Evolutionary conservation across 2,888 invertebrate genomes (phyloP), one percentile per base, ranked within the genome.

Genomic region (Isoperla grammatica): DNA sequence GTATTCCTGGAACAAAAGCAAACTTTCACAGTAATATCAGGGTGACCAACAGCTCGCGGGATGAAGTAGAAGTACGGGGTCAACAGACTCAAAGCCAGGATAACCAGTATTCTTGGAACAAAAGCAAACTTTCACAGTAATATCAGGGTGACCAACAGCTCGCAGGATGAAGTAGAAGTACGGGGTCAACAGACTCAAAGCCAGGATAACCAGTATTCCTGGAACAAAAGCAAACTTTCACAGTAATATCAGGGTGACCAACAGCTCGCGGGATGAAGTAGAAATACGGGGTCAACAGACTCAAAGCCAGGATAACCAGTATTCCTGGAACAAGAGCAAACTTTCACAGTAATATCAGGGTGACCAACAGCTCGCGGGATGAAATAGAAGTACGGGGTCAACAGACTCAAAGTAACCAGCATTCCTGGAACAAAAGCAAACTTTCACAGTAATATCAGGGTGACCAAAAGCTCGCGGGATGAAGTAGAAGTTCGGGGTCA

Each of bases 371-470:
- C 61, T n/a, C 59, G 43, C 2, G 64, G 64, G 40, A 64, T 64
- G 54, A 57, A 64, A 45, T 62, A 64, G 57, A 64, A 64, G 43
- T 61, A 61, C n/a, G 64, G 64, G 4, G 64, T 64, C 19, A 64
- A 57, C 17, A 63, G 54, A 53, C 63, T 61, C 20, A 64, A 56
- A 12, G 64, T 65, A 2, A 78, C 76, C 59, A 78, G 67, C 22
- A 69, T 68, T 22, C 76, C 77, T 71, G 69, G 8, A 29, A 29
- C 8, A 8, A 29, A 29, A 29, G 8, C 29, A 29, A 29, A n/a
- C n/a, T n/a, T n/a, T n/a, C n/a, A 37, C 37, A 91, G 89, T 65
- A 96, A 95, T 62, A 96, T 95, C 48, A 96, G 94, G 2, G 94
- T 92, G 37, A 93, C 92, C 1, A 9, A 45, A 9, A 12, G 15